Evolutionary conservation across 2,113 vertebrate species (phyloP).

Genomic region (Sinocyclocheilus maitianheensis): DNA sequence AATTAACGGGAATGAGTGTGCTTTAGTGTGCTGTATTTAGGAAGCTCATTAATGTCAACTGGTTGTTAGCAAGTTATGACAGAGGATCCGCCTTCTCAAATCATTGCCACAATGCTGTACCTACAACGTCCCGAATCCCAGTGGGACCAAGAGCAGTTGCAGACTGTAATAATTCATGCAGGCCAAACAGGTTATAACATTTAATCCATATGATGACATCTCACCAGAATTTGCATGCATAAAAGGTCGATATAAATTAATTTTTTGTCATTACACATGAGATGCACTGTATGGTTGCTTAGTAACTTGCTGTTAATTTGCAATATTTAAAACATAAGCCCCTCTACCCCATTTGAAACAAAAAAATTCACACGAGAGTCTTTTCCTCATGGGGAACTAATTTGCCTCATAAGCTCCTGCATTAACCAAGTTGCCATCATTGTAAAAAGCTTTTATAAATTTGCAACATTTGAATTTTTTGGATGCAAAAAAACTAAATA

Average conservation of each 20-base stretch:
- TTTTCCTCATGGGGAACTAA: background rate
- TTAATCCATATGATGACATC: background rate
- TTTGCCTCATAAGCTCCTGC: background rate
- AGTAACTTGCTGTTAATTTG: slow-evolving; percentile 13
- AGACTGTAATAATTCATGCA: background rate
- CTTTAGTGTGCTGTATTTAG: background rate
- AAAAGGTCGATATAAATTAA: background rate
- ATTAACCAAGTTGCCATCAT: background rate
- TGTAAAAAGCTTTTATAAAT: background rate
- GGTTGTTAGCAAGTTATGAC: background rate
- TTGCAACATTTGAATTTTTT: background rate
- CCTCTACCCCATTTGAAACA: background rate
- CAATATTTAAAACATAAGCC: background rate
- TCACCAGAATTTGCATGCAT: background rate
- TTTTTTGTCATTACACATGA: background rate
- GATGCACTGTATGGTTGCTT: slow-evolving; percentile 7
- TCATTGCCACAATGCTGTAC: background rate
- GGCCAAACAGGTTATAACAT: background rate
- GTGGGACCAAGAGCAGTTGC: background rate
- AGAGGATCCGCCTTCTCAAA: background rate
- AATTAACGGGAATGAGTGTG: slow-evolving; percentile 30
- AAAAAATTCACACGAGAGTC: background rate
- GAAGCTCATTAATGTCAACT: slow-evolving; percentile 21
- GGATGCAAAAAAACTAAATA: background rate
- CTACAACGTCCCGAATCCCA: background rate